These are phyloP conservation scores for Halcyon chelicuti DNA, from an alignment of 2,797 vertebrate species.

Conservation along the genomic window DNA sequence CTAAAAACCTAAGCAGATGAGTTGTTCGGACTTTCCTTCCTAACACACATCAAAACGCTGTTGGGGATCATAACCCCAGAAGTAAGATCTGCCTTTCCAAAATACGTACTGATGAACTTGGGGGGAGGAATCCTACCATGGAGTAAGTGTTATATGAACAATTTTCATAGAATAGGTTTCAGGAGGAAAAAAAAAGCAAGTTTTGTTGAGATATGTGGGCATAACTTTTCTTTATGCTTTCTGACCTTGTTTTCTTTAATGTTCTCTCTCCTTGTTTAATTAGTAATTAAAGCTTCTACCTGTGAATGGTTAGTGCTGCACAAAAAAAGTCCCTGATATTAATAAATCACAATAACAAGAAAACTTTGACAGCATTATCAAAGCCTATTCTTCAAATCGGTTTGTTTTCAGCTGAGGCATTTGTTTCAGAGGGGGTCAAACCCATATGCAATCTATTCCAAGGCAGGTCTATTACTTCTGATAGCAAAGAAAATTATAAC, in stretches of 20 bases:
- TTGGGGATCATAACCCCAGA: not conserved
- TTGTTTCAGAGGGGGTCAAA: not conserved
- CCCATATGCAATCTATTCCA: not conserved
- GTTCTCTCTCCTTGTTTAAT: not conserved
- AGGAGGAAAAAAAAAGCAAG: not conserved
- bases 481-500: not conserved
- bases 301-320: not conserved
- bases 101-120: fast-evolving
- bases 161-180: not conserved
- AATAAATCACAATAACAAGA: not conserved
- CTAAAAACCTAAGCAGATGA: not conserved
- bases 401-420: not conserved
- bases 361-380: not conserved
- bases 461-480: not conserved
- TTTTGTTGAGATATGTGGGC: not conserved
- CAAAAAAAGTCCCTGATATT: not conserved
- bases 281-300: not conserved
- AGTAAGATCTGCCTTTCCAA: not conserved
- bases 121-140: not conserved
- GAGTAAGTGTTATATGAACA: not conserved
- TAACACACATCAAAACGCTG: not conserved
- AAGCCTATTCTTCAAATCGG: not conserved
- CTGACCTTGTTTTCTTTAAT: not conserved
- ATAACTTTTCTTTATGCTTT: not conserved
- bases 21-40: not conserved